Evolutionary conservation across 53 echinoderm and acorn worm species (phyloP).

Genomic region (Patiria pectinifera): DNA sequence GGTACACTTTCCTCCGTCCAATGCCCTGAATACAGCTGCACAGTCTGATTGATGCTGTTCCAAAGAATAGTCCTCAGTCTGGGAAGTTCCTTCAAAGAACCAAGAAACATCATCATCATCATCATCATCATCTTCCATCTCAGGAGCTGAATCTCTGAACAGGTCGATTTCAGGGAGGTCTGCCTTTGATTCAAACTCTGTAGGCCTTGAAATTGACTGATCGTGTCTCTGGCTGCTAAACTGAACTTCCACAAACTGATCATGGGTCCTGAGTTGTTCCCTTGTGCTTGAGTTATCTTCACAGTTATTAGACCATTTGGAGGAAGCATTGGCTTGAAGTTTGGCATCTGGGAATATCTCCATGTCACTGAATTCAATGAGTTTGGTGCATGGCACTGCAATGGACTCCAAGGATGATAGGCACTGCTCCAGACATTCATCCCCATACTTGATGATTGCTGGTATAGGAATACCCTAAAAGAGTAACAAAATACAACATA

Average conservation of each 20-base stretch:
- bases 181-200: not conserved
- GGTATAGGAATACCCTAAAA: constrained; percentile 50
- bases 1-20: not conserved
- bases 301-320: not conserved
- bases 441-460: constrained; percentile 40
- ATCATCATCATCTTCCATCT: not conserved
- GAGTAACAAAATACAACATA: not conserved
- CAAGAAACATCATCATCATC: constrained; percentile 68
- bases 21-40: not conserved
- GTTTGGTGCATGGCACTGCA: not conserved
- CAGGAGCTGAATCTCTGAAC: not conserved
- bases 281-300: not conserved
- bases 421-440: constrained; percentile 33
- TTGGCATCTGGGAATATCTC: not conserved
- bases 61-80: not conserved
- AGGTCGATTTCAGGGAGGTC: not conserved
- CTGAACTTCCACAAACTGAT: constrained; percentile 33
- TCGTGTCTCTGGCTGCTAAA: not conserved
- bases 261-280: not conserved
- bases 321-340: not conserved
- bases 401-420: constrained; percentile 3
- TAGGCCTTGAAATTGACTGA: not conserved
- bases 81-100: constrained; percentile 62
- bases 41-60: constrained; percentile 13
- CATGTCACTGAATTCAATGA: not conserved